These are phyloP conservation scores for Sminthurinus signatus DNA, from an alignment of 1,140 invertebrate species.

Conservation along the genomic window DNA sequence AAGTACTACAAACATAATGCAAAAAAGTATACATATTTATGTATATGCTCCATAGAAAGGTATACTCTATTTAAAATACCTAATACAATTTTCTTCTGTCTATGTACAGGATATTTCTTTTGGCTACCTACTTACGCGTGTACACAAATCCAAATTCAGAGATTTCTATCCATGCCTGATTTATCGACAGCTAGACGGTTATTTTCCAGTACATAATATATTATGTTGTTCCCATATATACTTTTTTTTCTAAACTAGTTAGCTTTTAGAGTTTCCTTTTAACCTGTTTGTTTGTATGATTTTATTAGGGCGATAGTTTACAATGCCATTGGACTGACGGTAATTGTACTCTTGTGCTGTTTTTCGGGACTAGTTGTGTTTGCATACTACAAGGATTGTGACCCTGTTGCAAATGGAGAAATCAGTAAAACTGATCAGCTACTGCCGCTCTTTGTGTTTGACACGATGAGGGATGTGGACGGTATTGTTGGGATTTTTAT, in stretches of 20 bases:
- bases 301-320: conserved; percentile 43
- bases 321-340: conserved; percentile 43
- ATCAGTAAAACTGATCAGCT: conserved; percentile 47
- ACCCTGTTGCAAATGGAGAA: conserved; percentile 47
- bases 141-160: conserved; percentile 37
- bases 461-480: conserved; percentile 45
- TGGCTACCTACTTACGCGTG: conserved; percentile 37
- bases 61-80: too few species aligned
- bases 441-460: conserved; percentile 51
- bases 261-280: neutral
- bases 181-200: conserved; percentile 26
- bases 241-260: too few species aligned
- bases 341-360: conserved; percentile 26
- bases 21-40: too few species aligned
- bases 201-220: neutral
- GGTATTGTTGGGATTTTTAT: conserved; percentile 43
- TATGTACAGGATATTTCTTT: conserved; percentile 38
- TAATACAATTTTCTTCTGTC: too few species aligned
- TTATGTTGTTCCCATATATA: neutral
- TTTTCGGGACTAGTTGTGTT: conserved; percentile 49
- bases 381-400: conserved; percentile 50
- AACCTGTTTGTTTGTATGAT: neutral
- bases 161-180: conserved; percentile 37
- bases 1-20: too few species aligned
- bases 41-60: too few species aligned